Evolutionary conservation across 2,797 vertebrate genomes (phyloP).

Genomic region (Melanotaenia parkinsoni): DNA sequence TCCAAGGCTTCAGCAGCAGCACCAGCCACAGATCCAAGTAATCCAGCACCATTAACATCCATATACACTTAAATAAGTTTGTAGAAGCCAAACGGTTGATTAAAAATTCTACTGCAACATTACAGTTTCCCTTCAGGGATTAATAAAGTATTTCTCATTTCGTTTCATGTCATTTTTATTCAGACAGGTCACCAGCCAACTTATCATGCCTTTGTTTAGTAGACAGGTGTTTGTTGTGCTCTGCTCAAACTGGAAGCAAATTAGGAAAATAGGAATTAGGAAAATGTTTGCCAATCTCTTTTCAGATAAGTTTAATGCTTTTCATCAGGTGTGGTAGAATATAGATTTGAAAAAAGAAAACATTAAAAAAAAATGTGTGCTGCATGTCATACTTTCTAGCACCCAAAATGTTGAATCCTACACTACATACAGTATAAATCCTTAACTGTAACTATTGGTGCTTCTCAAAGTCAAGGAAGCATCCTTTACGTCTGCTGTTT

Average conservation of each 20-base stretch:
- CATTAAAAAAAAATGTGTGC: not conserved
- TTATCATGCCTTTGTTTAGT: slow-evolving; percentile 28
- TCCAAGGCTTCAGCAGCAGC: slow-evolving; percentile 96
- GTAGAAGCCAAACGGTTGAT: slow-evolving; percentile 20
- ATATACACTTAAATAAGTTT: slow-evolving; percentile 64
- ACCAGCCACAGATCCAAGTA: slow-evolving; percentile 98
- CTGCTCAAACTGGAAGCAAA: slow-evolving; percentile 9
- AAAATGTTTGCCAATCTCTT: not conserved
- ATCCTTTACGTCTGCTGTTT: not conserved
- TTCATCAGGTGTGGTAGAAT: not conserved
- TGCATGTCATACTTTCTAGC: not conserved
- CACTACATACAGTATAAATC: not conserved
- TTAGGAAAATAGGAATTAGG: not conserved
- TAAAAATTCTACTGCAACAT: not conserved
- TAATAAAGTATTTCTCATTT: not conserved
- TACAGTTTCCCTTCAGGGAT: not conserved
- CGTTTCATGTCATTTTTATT: not conserved
- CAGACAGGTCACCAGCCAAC: slow-evolving; percentile 38
- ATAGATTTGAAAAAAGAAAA: not conserved
- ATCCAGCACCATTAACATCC: slow-evolving; percentile 92
- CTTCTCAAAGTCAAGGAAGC: not conserved
- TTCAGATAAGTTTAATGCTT: not conserved
- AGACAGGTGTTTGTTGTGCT: slow-evolving; percentile 32
- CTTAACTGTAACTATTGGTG: not conserved
- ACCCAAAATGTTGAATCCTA: not conserved